Conservation (phyloP, 2,113 vertebrate genomes). For the Fukomys damarensis region DNA sequence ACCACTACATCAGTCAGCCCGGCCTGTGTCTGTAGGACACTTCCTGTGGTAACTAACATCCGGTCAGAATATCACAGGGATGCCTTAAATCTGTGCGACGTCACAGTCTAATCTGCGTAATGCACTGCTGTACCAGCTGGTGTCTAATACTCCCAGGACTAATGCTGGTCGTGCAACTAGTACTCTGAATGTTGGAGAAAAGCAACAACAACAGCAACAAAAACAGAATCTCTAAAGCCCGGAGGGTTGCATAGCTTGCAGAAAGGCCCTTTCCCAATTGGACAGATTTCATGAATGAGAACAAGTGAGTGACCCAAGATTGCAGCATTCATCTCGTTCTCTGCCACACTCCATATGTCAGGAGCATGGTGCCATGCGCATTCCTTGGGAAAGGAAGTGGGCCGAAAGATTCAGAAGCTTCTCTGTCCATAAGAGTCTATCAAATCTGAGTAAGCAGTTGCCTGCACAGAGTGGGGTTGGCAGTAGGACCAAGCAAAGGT, state of each 20-base stretch:
- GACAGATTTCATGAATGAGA: not conserved
- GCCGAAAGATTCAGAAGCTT: not conserved
- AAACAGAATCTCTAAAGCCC: not conserved
- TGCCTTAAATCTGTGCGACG: conserved; percentile 55
- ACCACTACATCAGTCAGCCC: not conserved
- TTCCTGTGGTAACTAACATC: not conserved
- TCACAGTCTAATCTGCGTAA: conserved; percentile 73
- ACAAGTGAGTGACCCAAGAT: not conserved
- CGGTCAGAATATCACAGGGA: not conserved
- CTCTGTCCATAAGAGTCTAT: not conserved
- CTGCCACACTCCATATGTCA: conserved; percentile 43
- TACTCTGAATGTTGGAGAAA: not conserved
- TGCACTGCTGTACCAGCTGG: conserved; percentile 44
- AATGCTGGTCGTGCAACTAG: conserved; percentile 6
- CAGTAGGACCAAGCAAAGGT: not conserved
- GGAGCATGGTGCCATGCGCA: not conserved
- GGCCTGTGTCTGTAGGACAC: not conserved
- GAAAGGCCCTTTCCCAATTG: conserved; percentile 26
- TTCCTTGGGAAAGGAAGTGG: conserved; percentile 49
- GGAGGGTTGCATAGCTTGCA: not conserved
- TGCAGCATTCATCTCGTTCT: not conserved
- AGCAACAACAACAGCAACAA: no score
- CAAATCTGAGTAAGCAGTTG: not conserved
- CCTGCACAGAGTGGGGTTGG: not conserved
- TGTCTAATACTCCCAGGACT: conserved; percentile 42